These are phyloP conservation scores for Acrocephalus arundinaceus DNA, from an alignment of 2,113 vertebrate species.

Conservation along the genomic window DNA sequence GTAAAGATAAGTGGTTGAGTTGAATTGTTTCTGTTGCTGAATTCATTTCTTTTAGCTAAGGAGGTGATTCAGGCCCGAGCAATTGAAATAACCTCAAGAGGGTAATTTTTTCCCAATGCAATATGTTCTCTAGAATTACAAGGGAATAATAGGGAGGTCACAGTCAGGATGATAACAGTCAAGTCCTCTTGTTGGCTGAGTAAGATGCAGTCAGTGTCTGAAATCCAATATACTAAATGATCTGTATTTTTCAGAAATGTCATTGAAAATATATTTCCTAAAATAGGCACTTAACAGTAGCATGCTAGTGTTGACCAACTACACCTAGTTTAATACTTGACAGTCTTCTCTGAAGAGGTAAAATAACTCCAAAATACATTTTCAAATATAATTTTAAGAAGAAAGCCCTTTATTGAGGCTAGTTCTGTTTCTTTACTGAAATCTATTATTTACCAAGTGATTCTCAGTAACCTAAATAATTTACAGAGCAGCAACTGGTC, in stretches of 20 bases:
- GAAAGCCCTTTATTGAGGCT: background rate
- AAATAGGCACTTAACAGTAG: background rate
- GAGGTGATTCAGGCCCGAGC: background rate
- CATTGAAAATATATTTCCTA: background rate
- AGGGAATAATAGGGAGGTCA: slow-evolving; percentile 2
- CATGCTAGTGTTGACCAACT: background rate
- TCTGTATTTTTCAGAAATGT: background rate
- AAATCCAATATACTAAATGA: background rate
- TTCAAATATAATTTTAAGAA: background rate
- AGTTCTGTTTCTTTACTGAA: background rate
- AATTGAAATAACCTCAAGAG: slow-evolving; percentile 4
- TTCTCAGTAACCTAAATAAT: background rate
- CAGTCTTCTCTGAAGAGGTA: background rate
- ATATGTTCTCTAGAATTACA: slow-evolving; percentile 20
- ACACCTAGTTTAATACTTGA: background rate
- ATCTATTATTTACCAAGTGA: background rate
- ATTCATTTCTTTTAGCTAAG: background rate
- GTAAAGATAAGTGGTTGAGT: background rate
- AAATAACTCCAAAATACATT: background rate
- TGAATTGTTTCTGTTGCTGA: background rate
- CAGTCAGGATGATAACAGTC: background rate
- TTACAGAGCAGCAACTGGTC: background rate
- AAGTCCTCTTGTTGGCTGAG: background rate
- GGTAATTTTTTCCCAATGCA: slow-evolving; percentile 9
- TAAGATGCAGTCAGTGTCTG: background rate